These are phyloP conservation scores for Triplophysa siluroides DNA, from an alignment of 2,113 vertebrate genomes.

Conservation along the genomic window DNA sequence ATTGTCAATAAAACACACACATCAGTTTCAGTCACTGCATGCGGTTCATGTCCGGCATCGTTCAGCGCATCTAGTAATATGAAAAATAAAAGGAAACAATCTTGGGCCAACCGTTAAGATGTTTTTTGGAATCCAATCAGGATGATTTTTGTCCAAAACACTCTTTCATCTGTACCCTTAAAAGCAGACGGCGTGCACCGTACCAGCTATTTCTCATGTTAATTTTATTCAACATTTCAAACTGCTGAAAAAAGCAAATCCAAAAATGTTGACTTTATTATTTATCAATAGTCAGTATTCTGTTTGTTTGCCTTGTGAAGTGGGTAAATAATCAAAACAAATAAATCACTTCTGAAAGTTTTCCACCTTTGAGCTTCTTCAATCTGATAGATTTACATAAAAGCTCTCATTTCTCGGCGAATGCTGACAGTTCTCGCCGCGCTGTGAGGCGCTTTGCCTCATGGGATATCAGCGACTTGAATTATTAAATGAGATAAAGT, in stretches of 20 bases:
- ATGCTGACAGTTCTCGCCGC: constrained; percentile 3
- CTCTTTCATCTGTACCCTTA: constrained; percentile 1
- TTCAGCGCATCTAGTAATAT: too few species aligned
- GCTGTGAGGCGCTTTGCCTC: background rate
- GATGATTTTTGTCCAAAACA: background rate
- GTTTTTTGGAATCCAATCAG: background rate
- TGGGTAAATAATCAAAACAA: background rate
- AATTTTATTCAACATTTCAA: constrained; percentile 7
- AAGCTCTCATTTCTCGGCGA: background rate
- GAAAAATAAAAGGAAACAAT: too few species aligned
- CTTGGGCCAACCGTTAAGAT: too few species aligned
- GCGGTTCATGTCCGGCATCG: too few species aligned
- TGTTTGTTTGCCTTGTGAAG: background rate
- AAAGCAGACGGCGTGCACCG: background rate
- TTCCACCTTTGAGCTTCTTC: background rate
- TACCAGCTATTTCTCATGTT: background rate
- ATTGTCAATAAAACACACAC: too few species aligned
- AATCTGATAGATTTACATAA: background rate
- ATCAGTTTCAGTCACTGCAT: too few species aligned
- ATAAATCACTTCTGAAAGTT: constrained; percentile 12
- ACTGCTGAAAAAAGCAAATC: background rate
- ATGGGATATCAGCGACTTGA: constrained; percentile 45
- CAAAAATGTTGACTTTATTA: background rate
- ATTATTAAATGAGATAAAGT: constrained; percentile 52
- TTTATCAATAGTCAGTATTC: background rate